phyloP scores from a whole-genome alignment of 2,797 vertebrate species.

The Artibeus jamaicensis region DNA sequence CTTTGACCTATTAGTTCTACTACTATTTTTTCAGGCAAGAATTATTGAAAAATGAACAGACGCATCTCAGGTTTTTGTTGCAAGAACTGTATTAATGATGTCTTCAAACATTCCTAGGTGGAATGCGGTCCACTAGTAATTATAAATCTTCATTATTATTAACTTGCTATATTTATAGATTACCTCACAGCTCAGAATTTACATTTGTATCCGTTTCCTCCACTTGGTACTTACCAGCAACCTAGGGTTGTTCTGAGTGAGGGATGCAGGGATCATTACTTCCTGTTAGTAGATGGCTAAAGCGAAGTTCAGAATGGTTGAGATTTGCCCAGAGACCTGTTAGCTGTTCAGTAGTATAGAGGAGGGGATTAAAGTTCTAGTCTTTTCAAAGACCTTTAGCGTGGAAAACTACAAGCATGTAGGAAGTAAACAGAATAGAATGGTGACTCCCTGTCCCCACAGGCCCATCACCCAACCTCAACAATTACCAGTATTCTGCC shows the following conservation, averaged over 20 bases:
- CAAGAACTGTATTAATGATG: slow-evolving; percentile 19
- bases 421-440: neutral
- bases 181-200: neutral
- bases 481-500: neutral
- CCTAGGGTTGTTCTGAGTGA: neutral
- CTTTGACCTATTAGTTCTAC: neutral
- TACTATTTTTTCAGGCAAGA: neutral
- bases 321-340: neutral
- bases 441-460: neutral
- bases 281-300: neutral
- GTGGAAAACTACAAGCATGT: neutral
- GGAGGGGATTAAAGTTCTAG: neutral
- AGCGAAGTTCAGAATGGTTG: neutral
- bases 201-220: slow-evolving; percentile 17
- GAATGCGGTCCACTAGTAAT: neutral
- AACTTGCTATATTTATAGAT: neutral
- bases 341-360: neutral
- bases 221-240: neutral
- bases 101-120: neutral
- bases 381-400: neutral
- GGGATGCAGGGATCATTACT: neutral
- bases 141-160: neutral
- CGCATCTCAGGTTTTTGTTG: neutral
- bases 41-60: neutral
- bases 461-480: neutral